Base-by-base conservation (phyloP, 2,888 invertebrate genomes). In the Harmothoe impar region DNA sequence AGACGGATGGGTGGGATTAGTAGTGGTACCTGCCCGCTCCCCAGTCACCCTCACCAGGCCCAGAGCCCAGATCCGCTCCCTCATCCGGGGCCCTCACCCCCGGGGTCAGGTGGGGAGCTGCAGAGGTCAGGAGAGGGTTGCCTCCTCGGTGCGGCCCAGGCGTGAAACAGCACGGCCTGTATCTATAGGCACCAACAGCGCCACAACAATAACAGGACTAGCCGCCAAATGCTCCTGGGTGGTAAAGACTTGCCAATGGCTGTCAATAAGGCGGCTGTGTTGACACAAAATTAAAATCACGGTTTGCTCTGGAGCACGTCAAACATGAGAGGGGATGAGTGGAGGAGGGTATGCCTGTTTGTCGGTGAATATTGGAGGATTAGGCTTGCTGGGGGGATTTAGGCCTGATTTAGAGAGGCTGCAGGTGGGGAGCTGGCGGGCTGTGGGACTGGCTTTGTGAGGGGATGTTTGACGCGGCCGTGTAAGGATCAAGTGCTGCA, bases 211-310 rank as follows among this genome's bases (percentile, higher is more conserved):
- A 43, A 51, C 20, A 43, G 84, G 56, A 20, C 86, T 25, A 23
- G n/a, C 20, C 86, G 1, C 25, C 52, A 23, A 15, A 25, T 43
- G 56, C 86, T 86, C 20, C 86, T 86, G 86, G 86, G 86, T 86
- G 86, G 86, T 86, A 86, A 86, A 56, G 86, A 86, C 86, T 86
- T 54, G 17, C 23, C 86, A 86, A 86, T 86, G 52, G 56, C 52
- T 86, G 86, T 86, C 86, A 86, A 86, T 86, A 86, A 54, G 52
- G 56, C 12, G 86, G 23, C 0, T 25, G 12, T 86, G 20, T 86
- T 86, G 86, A 86, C 86, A 54, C 20, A 86, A 86, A 86, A 86
- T 86, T 86, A 86, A 86, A 86, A 86, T 86, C 86, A n/a, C 54
- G 23, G 86, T 86, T 86, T 86, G 86, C 86, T 56, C 56, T 52